Percentiles rank a stretch among this genome's conserved stretches.
Evolutionary conservation across 2,797 vertebrate genomes (phyloP).

Genomic region (Astyanax mexicanus): DNA sequence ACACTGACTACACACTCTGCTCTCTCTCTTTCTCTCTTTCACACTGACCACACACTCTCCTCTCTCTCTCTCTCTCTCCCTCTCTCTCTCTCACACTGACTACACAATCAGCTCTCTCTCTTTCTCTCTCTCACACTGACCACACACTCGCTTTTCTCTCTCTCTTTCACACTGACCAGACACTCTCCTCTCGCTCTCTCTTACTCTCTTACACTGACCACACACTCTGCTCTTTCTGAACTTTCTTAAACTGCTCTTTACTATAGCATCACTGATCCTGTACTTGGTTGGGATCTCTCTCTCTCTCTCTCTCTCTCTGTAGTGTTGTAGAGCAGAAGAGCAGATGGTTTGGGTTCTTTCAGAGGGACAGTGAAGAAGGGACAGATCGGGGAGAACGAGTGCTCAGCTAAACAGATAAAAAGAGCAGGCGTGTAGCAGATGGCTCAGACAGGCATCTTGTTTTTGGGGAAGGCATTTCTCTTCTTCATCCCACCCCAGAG

Average conservation of each 20-base stretch:
- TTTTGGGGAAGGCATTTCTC: not conserved
- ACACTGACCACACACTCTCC: no score
- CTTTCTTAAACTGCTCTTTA: no score
- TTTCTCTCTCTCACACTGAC: not conserved
- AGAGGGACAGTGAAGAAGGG: not conserved
- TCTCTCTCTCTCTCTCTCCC: not conserved
- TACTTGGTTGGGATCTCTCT: no score
- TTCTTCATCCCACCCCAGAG: not conserved
- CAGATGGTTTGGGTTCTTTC: not conserved
- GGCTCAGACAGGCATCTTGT: not conserved
- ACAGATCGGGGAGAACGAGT: conserved; percentile 3
- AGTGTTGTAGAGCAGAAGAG: not conserved
- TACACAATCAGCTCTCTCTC: no score
- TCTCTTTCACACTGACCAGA: not conserved
- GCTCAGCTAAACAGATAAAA: not conserved
- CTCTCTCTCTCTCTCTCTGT: not conserved
- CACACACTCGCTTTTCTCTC: not conserved
- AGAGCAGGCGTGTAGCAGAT: not conserved
- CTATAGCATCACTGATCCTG: no score
- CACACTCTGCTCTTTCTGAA: not conserved
- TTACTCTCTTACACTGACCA: not conserved
- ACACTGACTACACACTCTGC: no score
- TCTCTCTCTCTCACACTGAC: not conserved
- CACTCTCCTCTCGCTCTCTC: not conserved
- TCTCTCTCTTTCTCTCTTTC: not conserved